These are phyloP conservation scores for Euthynnus affinis DNA, from an alignment of 2,797 vertebrate species.

Conservation along the genomic window DNA sequence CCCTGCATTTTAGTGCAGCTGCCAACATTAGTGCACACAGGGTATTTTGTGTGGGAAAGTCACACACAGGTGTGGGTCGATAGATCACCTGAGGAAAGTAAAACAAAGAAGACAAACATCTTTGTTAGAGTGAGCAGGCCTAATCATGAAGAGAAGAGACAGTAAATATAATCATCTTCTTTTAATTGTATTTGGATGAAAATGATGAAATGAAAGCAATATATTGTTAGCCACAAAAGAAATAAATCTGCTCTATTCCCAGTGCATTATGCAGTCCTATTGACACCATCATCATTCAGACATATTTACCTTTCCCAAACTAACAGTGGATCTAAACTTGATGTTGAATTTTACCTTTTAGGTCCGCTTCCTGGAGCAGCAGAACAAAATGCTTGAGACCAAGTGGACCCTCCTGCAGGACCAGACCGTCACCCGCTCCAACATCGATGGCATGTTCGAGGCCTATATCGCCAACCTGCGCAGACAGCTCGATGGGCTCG, in stretches of 20 bases:
- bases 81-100: conserved; percentile 37
- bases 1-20: conserved; percentile 21
- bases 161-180: not conserved
- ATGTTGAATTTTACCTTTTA: conserved; percentile 22
- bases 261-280: not conserved
- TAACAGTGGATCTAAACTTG: conserved; percentile 21
- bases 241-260: not conserved
- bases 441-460: conserved; percentile 84
- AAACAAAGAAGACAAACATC: conserved; percentile 40
- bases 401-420: conserved; percentile 88
- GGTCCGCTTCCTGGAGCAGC: conserved; percentile 88
- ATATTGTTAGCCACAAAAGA: too few relatives aligned
- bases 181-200: not conserved
- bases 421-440: conserved; percentile 84
- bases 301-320: not conserved
- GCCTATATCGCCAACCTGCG: conserved; percentile 85
- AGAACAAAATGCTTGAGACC: conserved; percentile 89
- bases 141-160: not conserved
- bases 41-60: conserved; percentile 43
- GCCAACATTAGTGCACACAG: conserved; percentile 11
- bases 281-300: too few relatives aligned
- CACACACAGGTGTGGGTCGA: conserved; percentile 36
- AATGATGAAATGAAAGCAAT: not conserved
- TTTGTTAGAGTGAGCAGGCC: not conserved
- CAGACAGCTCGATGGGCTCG: conserved; percentile 85